Conservation (phyloP, 2,888 invertebrate species). For the Chaetogeoica ovagalla region DNA sequence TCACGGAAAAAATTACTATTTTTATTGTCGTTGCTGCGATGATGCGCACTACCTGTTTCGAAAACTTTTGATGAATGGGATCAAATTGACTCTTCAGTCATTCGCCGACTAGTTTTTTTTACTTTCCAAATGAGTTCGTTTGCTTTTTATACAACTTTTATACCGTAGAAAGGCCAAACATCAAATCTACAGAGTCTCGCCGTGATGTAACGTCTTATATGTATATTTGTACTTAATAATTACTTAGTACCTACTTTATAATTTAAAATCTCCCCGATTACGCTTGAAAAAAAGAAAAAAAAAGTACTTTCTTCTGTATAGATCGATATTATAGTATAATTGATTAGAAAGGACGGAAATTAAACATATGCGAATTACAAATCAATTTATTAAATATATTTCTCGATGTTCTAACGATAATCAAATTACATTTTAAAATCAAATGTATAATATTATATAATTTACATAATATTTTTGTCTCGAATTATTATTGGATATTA, state of each 20-base stretch:
- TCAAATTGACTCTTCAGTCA: background rate
- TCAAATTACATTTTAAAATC: no score
- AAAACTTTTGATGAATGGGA: conserved; percentile 6
- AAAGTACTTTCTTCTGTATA: no score
- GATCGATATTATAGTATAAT: no score
- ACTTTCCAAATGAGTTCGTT: background rate
- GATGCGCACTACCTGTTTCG: background rate
- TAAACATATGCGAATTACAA: no score
- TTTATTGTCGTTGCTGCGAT: background rate
- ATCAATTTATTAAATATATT: no score
- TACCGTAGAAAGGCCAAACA: background rate
- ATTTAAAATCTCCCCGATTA: no score
- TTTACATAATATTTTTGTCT: no score
- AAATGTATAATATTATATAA: no score
- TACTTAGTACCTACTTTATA: background rate
- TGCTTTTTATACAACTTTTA: background rate
- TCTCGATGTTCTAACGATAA: no score
- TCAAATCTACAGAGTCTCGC: background rate
- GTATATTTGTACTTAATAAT: background rate
- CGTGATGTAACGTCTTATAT: background rate
- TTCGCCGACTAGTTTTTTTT: background rate
- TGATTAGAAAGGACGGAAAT: no score
- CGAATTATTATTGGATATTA: no score
- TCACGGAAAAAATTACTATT: background rate
- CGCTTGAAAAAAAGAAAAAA: no score